Evolutionary conservation across 2,888 invertebrate species (phyloP), one percentile per base, ranked within the genome.

Genomic region (Protophormia terraenovae): DNA sequence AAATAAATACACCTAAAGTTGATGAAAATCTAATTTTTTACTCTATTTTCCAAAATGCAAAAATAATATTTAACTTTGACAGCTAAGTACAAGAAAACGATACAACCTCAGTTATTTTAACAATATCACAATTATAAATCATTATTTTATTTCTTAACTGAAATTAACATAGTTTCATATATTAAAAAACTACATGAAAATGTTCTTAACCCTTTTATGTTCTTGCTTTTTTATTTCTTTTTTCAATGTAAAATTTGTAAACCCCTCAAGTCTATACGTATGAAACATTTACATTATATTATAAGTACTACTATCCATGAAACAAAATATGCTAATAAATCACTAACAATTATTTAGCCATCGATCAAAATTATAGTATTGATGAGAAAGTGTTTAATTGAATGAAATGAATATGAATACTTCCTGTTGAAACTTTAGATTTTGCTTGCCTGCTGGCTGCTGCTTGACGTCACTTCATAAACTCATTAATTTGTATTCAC

Each of bases 351-450:
- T 91, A 92, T 90, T 90, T 89, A 87, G 87, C 88, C 90, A 92
- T 92, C 91, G 91, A 92, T 92, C 91, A 92, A 89, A 92, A 92
- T 92, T 91, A 91, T 88, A 88, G 29, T 86, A 80, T 71, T 86
- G 86, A 85, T 75, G 75, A 66, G 71, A 83, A 73, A 90, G 89
- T 90, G 89, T 89, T 88, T 90, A 90, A 90, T 90, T 91, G 89
- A 90, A 90, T 90, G 89, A 90, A n/a, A 91, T 90, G 50, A 76
- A 66, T 73, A 41, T 19, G 58, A 58, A 27, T 62, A 24, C n/a
- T 45, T 72, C 53, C 53, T 27, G 55, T 35, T 19, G 22, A 29
- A 62, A 50, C 19, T 41, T 53, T 76, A 12, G n/a, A 5, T 45
- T 41, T 41, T 69, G 7, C 62, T 24, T 32, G 27, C n/a, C 27